phyloP scores from a whole-genome alignment of 2,797 vertebrate species.

The Etheostoma nigrum region DNA sequence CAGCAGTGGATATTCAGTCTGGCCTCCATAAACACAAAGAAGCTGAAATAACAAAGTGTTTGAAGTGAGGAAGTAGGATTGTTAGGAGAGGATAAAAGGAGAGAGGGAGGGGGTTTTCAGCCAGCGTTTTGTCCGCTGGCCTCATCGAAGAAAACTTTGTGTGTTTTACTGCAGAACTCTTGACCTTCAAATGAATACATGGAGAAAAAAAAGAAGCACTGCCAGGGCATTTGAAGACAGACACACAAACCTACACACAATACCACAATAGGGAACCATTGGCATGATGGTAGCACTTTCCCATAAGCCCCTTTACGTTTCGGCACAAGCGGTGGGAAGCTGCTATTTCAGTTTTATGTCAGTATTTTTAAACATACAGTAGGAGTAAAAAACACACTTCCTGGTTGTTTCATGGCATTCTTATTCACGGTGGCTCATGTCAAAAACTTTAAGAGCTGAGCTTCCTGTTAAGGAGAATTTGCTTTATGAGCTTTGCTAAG shows the following conservation, averaged over 20 bases:
- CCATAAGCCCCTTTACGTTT: conserved; percentile 54
- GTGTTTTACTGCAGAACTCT: conserved; percentile 43
- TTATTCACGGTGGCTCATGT: conserved; percentile 27
- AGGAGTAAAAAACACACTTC: conserved; percentile 54
- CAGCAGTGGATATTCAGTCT: conserved; percentile 37
- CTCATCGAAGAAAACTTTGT: conserved; percentile 48
- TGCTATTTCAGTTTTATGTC: conserved; percentile 65
- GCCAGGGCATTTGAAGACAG: conserved; percentile 28
- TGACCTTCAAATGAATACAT: conserved; percentile 70
- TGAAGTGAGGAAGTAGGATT: conserved; percentile 79
- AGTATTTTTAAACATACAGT: conserved; percentile 58
- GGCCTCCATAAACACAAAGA: conserved; percentile 63
- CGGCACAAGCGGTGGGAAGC: conserved; percentile 35
- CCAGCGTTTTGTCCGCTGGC: conserved; percentile 29
- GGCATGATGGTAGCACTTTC: conserved; percentile 62
- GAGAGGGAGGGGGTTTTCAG: conserved; percentile 8
- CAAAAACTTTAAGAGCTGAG: conserved; percentile 41
- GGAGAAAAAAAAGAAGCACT: conserved; percentile 43
- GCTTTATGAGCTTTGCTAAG: conserved; percentile 58
- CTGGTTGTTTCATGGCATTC: conserved; percentile 51
- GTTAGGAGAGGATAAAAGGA: conserved; percentile 66
- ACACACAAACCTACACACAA: conserved; percentile 47
- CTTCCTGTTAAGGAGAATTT: conserved; percentile 27
- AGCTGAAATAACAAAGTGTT: conserved; percentile 81
- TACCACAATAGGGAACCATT: conserved; percentile 59